Evolutionary conservation across 2,113 vertebrate genomes (phyloP).

Genomic region (Tychaedon coryphoeus): DNA sequence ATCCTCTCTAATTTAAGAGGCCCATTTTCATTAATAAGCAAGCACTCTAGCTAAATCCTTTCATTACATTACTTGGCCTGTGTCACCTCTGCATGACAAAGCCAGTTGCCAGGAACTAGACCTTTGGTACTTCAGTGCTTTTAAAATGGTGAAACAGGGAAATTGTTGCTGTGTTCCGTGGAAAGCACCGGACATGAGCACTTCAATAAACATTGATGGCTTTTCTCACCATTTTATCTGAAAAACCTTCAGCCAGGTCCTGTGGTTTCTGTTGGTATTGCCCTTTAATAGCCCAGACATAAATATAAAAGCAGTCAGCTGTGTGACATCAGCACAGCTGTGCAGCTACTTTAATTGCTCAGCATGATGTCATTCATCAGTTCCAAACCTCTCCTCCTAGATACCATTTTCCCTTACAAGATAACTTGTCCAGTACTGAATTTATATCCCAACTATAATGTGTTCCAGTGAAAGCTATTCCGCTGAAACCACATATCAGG

Average conservation of each 20-base stretch:
- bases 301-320: neutral
- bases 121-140: neutral
- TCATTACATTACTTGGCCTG: neutral
- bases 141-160: neutral
- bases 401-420: neutral
- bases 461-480: neutral
- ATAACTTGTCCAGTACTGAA: neutral
- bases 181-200: neutral
- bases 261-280: neutral
- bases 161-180: neutral
- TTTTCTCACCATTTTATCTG: neutral
- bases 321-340: constrained; percentile 22
- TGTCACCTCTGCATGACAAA: neutral
- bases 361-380: neutral
- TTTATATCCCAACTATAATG: neutral
- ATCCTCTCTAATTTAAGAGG: neutral
- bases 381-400: neutral
- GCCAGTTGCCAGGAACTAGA: neutral
- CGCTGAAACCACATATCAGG: neutral
- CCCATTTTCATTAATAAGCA: neutral
- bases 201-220: neutral
- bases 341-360: neutral
- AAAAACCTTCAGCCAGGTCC: neutral
- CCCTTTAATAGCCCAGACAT: neutral
- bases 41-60: neutral